Evolutionary conservation across 2,888 invertebrate species (phyloP).

Genomic region (Phalangium opilio): DNA sequence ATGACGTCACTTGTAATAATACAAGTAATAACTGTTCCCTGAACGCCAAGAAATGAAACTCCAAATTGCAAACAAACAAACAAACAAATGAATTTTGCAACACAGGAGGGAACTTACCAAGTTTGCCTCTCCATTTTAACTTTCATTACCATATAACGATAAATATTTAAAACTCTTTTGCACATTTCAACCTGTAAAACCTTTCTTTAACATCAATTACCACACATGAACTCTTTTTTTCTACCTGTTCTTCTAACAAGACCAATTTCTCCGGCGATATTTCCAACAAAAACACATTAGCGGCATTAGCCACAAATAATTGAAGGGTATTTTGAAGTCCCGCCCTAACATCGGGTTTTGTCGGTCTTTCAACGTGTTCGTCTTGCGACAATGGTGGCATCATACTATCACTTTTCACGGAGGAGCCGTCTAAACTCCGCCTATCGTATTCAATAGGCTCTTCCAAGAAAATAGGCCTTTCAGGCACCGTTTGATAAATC

Average conservation of each 20-base stretch:
- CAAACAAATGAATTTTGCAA: too few relatives aligned
- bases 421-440: too few relatives aligned
- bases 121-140: slow-evolving; percentile 79
- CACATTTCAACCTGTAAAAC: slow-evolving; percentile 62
- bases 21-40: slow-evolving; percentile 77
- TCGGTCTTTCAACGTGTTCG: not conserved
- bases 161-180: slow-evolving; percentile 87
- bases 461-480: slow-evolving; percentile 8
- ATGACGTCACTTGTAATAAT: slow-evolving; percentile 75
- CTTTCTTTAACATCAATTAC: not conserved
- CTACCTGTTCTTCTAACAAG: slow-evolving; percentile 60
- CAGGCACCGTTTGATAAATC: slow-evolving; percentile 39
- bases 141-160: slow-evolving; percentile 93
- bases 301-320: slow-evolving; percentile 85
- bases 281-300: slow-evolving; percentile 76
- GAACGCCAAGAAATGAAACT: too few relatives aligned
- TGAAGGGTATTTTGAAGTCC: slow-evolving; percentile 55
- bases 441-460: slow-evolving; percentile 1
- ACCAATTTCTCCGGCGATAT: slow-evolving; percentile 39
- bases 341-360: slow-evolving; percentile 23
- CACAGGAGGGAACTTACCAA: too few relatives aligned
- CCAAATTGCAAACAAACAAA: too few relatives aligned
- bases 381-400: too few relatives aligned
- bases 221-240: not conserved
- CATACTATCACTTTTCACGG: too few relatives aligned